phyloP scores from a whole-genome alignment of 2,113 vertebrate species.

The Ictalurus punctatus region DNA sequence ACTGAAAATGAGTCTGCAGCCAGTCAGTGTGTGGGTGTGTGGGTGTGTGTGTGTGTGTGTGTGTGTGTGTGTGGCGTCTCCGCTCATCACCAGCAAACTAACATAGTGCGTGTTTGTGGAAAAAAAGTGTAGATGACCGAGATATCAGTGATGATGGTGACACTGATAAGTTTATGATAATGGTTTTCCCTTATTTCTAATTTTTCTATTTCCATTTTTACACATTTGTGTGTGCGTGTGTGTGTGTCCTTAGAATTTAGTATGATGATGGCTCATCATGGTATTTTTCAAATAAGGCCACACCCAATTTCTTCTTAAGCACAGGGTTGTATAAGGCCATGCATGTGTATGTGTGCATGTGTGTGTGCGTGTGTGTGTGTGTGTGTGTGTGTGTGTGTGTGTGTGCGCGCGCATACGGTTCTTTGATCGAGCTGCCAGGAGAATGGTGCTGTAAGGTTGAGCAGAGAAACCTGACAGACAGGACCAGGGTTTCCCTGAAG shows the following conservation, averaged over 20 bases:
- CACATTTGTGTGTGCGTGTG: constrained; percentile 4
- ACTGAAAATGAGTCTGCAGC: background rate
- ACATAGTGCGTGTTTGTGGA: background rate
- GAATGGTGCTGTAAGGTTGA: constrained; percentile 61
- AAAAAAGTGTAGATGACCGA: background rate
- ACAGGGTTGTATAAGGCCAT: constrained; percentile 43
- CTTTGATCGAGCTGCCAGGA: constrained; percentile 68
- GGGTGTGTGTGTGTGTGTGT: background rate
- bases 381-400: constrained; percentile 37
- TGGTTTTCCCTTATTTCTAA: background rate
- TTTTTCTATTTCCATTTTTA: background rate
- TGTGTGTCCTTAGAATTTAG: constrained; percentile 30
- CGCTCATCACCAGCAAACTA: too few relatives aligned
- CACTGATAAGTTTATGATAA: background rate
- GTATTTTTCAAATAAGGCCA: constrained; percentile 47
- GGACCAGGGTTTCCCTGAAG: constrained; percentile 62
- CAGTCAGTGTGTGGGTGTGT: background rate
- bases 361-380: constrained; percentile 6
- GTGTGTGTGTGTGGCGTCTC: too few relatives aligned
- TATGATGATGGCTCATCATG: constrained; percentile 41
- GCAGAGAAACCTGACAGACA: constrained; percentile 73
- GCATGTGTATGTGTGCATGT: constrained; percentile 1
- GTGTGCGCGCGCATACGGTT: constrained; percentile 47
- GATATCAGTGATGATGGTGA: background rate
- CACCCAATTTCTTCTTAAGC: constrained; percentile 44